A percentile compares a stretch with the other conserved stretches of the same genome.
Evolutionary conservation across 2,797 vertebrate species (phyloP).

Genomic region (Catostomus latipinnis): DNA sequence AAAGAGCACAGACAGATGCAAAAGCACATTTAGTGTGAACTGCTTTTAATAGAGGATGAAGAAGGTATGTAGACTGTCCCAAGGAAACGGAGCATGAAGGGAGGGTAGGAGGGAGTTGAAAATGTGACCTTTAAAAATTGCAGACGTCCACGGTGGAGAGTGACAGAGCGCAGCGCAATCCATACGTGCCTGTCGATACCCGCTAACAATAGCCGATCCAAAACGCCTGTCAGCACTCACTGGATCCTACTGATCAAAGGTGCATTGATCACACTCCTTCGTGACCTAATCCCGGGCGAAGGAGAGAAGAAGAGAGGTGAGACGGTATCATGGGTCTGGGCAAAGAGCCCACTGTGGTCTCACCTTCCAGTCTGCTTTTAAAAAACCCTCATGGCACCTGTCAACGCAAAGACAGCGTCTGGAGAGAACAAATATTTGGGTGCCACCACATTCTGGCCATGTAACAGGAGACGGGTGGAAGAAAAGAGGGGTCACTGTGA

Average conservation of each 20-base stretch:
- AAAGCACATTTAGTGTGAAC: no score
- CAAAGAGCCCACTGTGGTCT: slow-evolving; percentile 46
- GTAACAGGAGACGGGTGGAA: slow-evolving; percentile 54
- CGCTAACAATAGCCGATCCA: slow-evolving; percentile 82
- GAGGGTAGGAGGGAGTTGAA: slow-evolving; percentile 42
- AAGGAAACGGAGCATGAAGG: slow-evolving; percentile 36
- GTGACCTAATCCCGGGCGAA: slow-evolving; percentile 69
- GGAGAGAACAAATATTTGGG: slow-evolving; percentile 51
- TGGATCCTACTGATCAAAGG: slow-evolving; percentile 82
- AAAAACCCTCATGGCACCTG: slow-evolving; percentile 42
- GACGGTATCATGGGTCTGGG: slow-evolving; percentile 44
- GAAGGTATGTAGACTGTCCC: slow-evolving; percentile 20
- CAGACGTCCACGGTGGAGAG: slow-evolving; percentile 78
- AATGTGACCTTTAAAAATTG: slow-evolving; percentile 89
- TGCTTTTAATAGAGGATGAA: not conserved
- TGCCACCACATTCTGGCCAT: slow-evolving; percentile 50
- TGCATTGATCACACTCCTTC: slow-evolving; percentile 76
- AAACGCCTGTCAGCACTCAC: slow-evolving; percentile 83
- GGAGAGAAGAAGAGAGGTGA: slow-evolving; percentile 24
- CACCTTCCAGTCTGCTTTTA: slow-evolving; percentile 42
- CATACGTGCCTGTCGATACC: slow-evolving; percentile 86
- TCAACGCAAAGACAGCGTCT: slow-evolving; percentile 54
- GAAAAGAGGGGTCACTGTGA: slow-evolving; percentile 30
- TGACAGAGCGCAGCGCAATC: slow-evolving; percentile 79
- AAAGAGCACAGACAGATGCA: no score